Evolutionary conservation across 2,797 vertebrate genomes (phyloP).

Genomic region (Girardinus metallicus): DNA sequence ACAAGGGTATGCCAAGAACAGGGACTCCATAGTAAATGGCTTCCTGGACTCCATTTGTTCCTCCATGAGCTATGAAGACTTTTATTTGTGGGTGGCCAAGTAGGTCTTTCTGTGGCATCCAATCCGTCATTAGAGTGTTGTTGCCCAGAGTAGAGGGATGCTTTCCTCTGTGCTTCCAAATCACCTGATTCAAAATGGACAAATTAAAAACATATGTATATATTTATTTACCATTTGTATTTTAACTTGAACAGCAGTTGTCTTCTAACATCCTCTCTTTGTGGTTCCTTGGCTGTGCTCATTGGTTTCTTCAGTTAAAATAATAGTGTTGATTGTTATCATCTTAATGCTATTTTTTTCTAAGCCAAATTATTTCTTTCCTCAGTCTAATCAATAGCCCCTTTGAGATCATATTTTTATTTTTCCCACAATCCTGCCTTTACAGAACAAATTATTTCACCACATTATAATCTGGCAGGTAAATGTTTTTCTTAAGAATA

Average conservation of each 20-base stretch:
- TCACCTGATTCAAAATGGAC: slow-evolving; percentile 55
- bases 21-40: slow-evolving; percentile 79
- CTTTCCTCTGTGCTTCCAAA: slow-evolving; percentile 74
- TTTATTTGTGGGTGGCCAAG: slow-evolving; percentile 77
- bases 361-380: background rate
- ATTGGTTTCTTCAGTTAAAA: background rate
- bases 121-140: slow-evolving; percentile 78
- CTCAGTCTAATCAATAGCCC: background rate
- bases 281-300: background rate
- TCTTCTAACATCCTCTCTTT: background rate
- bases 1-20: slow-evolving; percentile 77
- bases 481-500: background rate
- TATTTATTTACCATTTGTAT: background rate
- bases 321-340: no score
- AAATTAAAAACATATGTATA: background rate
- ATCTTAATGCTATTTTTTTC: no score
- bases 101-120: slow-evolving; percentile 82
- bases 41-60: slow-evolving; percentile 80
- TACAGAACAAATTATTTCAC: background rate
- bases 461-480: background rate
- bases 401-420: background rate
- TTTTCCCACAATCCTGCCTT: background rate
- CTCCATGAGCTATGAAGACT: slow-evolving; percentile 77
- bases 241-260: background rate
- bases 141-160: slow-evolving; percentile 73